phyloP scores from a whole-genome alignment of 2,113 vertebrate genomes.

The Tyto alba region DNA sequence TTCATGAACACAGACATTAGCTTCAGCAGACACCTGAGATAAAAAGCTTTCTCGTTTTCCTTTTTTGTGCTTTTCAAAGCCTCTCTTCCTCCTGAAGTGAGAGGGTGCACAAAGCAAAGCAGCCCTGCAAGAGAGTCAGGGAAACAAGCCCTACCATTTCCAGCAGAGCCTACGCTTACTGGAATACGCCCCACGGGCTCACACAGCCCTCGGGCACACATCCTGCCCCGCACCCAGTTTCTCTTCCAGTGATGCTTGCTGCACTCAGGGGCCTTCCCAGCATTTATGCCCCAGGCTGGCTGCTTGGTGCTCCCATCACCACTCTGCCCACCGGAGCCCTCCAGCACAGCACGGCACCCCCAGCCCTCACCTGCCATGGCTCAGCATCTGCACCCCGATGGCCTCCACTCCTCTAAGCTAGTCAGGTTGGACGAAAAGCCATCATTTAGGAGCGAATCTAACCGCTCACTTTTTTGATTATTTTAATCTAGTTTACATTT shows the following conservation, averaged over 20 bases:
- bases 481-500: neutral
- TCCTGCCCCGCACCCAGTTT: neutral
- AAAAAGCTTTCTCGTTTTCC: neutral
- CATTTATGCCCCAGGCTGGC: neutral
- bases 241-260: neutral
- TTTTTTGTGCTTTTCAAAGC: neutral
- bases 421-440: neutral
- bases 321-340: neutral
- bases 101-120: neutral
- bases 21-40: neutral
- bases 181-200: accelerated
- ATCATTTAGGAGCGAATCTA: neutral
- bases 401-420: neutral
- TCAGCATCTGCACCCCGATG: accelerated
- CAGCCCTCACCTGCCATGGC: accelerated
- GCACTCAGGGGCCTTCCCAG: neutral
- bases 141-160: neutral
- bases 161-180: neutral
- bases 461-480: neutral
- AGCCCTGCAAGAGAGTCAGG: neutral
- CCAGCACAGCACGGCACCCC: neutral
- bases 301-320: neutral
- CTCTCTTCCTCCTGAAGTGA: neutral
- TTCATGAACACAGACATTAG: neutral
- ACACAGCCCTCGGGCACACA: neutral